Percentiles rank a stretch among this genome's conserved stretches.
These are phyloP conservation scores for Silurus glanis DNA, from an alignment of 2,113 vertebrate genomes.

Conservation along the genomic window DNA sequence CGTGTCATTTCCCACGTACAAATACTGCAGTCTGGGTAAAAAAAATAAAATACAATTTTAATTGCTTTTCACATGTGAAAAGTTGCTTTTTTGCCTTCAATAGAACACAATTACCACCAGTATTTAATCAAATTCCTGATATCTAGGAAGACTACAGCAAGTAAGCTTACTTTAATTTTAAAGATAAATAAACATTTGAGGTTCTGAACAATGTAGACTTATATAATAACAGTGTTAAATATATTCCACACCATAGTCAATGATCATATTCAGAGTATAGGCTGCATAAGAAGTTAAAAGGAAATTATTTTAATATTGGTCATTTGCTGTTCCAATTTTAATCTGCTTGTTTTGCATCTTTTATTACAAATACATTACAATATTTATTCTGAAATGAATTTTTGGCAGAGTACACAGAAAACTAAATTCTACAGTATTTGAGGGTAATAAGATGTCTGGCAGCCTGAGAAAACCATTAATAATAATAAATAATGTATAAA, in stretches of 20 bases:
- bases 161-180: background rate
- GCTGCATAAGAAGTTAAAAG: background rate
- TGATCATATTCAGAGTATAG: background rate
- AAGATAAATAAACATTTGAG: background rate
- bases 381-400: background rate
- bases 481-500: no score
- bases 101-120: background rate
- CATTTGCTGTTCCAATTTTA: background rate
- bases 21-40: background rate
- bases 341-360: background rate
- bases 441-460: background rate
- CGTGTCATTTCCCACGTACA: conserved; percentile 4
- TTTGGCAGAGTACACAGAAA: background rate
- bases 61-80: background rate
- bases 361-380: background rate
- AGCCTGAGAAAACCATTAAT: background rate
- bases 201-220: background rate
- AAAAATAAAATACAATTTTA: background rate
- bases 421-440: background rate
- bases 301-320: background rate
- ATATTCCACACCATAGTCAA: background rate
- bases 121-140: background rate
- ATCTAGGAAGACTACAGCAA: background rate
- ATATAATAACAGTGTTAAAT: background rate
- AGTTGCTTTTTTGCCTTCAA: background rate